A percentile compares a stretch with the other conserved stretches of the same genome.
phyloP scores from a whole-genome alignment of 2,888 invertebrate genomes.

The Heteropelma amictum region DNA sequence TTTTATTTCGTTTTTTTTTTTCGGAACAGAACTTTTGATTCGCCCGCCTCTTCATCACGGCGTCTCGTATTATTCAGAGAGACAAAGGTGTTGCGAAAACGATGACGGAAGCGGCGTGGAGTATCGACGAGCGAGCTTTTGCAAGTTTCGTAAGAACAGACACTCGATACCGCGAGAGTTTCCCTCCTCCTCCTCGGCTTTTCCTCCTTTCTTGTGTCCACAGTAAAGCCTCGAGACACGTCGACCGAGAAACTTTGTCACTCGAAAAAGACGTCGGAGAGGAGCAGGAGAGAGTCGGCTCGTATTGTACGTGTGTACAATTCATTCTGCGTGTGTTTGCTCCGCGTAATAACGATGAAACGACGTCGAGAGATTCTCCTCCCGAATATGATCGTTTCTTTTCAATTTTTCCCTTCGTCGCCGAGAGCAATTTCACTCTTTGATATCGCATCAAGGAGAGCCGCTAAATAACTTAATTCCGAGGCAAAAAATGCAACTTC shows the following conservation, averaged over 20 bases:
- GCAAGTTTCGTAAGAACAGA: constrained; percentile 40
- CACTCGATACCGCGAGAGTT: constrained; percentile 11
- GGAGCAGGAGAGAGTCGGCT: too few species aligned
- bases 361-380: not conserved
- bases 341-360: constrained; percentile 9
- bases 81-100: constrained; percentile 12
- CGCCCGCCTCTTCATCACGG: not conserved
- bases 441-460: too few species aligned
- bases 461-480: too few species aligned
- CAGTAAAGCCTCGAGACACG: not conserved
- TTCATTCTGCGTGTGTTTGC: constrained; percentile 8
- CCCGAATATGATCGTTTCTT: not conserved
- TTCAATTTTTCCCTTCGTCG: not conserved
- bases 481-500: too few species aligned
- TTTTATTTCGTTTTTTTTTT: not conserved
- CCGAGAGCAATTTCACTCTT: too few species aligned
- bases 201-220: constrained; percentile 8
- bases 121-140: constrained; percentile 29
- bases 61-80: constrained; percentile 20
- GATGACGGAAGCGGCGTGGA: not conserved
- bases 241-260: constrained; percentile 21
- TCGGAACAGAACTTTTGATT: not conserved
- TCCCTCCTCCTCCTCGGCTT: not conserved
- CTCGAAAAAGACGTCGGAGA: constrained; percentile 11
- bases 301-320: too few species aligned